A percentile compares a stretch with the other conserved stretches of the same genome.
phyloP scores from a whole-genome alignment of 2,888 invertebrate genomes.

The Nemotelus pantherinus region DNA sequence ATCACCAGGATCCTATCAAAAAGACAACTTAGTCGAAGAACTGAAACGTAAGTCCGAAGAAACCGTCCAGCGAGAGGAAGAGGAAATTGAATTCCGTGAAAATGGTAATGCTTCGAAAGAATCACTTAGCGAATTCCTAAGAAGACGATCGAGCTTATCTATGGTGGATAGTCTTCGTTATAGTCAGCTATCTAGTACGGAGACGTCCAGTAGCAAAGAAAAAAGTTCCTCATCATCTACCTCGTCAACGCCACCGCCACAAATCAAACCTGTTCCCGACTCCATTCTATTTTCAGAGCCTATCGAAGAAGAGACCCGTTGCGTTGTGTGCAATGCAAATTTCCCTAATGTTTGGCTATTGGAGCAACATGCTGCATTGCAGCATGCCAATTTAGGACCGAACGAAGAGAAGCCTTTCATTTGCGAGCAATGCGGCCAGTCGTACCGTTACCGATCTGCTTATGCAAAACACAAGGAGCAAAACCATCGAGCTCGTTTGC shows the following conservation, averaged over 20 bases:
- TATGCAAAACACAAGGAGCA: conserved; percentile 87
- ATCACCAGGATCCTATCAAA: conserved; percentile 52
- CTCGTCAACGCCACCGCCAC: conserved; percentile 62
- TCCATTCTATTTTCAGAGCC: conserved; percentile 61
- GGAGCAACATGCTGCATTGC: conserved; percentile 85
- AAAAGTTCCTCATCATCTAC: conserved; percentile 65
- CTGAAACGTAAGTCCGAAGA: conserved; percentile 56
- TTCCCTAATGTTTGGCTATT: conserved; percentile 89
- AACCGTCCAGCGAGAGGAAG: conserved; percentile 56
- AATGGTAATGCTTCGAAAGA: conserved; percentile 53
- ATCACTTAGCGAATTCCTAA: conserved; percentile 57
- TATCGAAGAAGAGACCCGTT: conserved; percentile 69
- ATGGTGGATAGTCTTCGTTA: conserved; percentile 58
- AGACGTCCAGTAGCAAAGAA: conserved; percentile 63
- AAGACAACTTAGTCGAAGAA: conserved; percentile 54
- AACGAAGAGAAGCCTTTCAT: conserved; percentile 89
- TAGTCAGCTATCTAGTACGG: conserved; percentile 55
- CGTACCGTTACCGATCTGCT: conserved; percentile 87
- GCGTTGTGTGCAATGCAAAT: conserved; percentile 85
- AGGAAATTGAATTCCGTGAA: conserved; percentile 53
- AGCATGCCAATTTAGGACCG: conserved; percentile 75
- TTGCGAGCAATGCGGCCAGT: conserved; percentile 91
- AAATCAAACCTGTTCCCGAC: conserved; percentile 55
- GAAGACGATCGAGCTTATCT: conserved; percentile 56
- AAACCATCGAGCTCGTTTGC: conserved; percentile 85